phyloP scores from a whole-genome alignment of 2,797 vertebrate genomes.

The Chelidonichthys spinosus region DNA sequence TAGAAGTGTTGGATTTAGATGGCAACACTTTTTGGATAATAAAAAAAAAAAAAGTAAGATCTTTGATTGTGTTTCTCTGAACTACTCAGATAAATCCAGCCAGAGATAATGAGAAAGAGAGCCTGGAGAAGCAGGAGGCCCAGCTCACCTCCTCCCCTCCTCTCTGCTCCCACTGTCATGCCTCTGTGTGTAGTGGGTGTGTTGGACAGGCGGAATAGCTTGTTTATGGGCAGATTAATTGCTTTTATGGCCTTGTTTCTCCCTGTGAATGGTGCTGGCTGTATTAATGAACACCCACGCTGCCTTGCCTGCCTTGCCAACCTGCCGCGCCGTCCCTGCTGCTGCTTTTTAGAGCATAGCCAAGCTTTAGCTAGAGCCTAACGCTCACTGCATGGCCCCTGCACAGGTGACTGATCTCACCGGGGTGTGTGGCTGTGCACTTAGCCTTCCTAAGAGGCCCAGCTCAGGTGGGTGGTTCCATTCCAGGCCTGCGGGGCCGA shows the following conservation, averaged over 20 bases:
- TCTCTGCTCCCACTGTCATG: slow-evolving; percentile 56
- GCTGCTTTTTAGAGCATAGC: slow-evolving; percentile 76
- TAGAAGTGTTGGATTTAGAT: slow-evolving; percentile 49
- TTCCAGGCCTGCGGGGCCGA: slow-evolving; percentile 55
- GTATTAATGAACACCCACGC: slow-evolving; percentile 80
- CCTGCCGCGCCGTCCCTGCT: slow-evolving; percentile 59
- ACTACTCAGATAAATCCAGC: slow-evolving; percentile 14
- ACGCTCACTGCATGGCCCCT: slow-evolving; percentile 52
- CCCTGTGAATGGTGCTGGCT: slow-evolving; percentile 67
- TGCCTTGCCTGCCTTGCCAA: slow-evolving; percentile 47
- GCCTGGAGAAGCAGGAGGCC: slow-evolving; percentile 34
- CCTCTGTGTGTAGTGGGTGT: slow-evolving; percentile 63
- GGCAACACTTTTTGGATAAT: slow-evolving; percentile 45
- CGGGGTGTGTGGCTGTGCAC: slow-evolving; percentile 18
- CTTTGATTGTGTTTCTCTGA: slow-evolving; percentile 23
- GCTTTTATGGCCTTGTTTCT: slow-evolving; percentile 81
- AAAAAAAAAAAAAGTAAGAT: slow-evolving; percentile 44
- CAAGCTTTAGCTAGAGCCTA: slow-evolving; percentile 62
- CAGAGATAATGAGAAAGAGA: slow-evolving; percentile 69
- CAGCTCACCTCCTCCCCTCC: slow-evolving; percentile 14
- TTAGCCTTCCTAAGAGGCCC: slow-evolving; percentile 38
- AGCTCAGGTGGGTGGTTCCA: slow-evolving; percentile 63
- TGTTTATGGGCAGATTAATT: slow-evolving; percentile 83
- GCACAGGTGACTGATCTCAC: slow-evolving; percentile 68
- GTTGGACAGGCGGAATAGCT: slow-evolving; percentile 74